Conservation (phyloP, 2,797 vertebrate species). For the Megalops cyprinoides region DNA sequence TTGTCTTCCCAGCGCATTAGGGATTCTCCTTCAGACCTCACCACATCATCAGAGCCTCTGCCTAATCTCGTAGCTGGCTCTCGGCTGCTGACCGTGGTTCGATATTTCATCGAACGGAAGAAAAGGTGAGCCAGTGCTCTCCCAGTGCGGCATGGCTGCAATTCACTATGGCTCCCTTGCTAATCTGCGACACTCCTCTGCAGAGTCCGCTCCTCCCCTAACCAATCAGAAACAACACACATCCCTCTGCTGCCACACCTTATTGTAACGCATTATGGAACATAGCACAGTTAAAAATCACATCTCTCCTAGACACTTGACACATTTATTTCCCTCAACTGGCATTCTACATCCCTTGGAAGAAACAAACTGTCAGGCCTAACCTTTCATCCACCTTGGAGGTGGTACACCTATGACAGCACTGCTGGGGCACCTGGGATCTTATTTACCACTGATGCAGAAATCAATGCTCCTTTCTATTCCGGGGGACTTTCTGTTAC, state of each 20-base stretch:
- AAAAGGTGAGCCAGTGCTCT: background rate
- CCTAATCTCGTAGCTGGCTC: too few species aligned
- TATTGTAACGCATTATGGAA: too few species aligned
- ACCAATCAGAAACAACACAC: too few species aligned
- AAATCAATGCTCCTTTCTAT: constrained; percentile 13
- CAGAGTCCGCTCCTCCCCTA: too few species aligned
- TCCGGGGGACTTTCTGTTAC: background rate
- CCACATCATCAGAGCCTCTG: too few species aligned
- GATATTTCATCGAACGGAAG: background rate
- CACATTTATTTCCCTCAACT: background rate
- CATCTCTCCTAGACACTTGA: background rate
- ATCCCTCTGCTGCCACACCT: too few species aligned
- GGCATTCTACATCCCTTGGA: background rate
- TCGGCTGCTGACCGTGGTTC: background rate
- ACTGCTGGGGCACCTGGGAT: background rate
- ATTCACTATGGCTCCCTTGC: background rate
- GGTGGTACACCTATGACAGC: background rate
- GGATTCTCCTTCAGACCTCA: too few species aligned
- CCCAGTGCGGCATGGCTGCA: background rate
- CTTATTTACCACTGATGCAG: background rate
- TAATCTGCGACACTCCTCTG: too few species aligned
- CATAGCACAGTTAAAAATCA: too few species aligned
- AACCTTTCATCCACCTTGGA: background rate
- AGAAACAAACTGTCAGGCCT: background rate
- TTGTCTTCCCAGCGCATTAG: too few species aligned